Base-by-base conservation (phyloP, 1,140 invertebrate genomes). In the Phymastichus coffea region DNA sequence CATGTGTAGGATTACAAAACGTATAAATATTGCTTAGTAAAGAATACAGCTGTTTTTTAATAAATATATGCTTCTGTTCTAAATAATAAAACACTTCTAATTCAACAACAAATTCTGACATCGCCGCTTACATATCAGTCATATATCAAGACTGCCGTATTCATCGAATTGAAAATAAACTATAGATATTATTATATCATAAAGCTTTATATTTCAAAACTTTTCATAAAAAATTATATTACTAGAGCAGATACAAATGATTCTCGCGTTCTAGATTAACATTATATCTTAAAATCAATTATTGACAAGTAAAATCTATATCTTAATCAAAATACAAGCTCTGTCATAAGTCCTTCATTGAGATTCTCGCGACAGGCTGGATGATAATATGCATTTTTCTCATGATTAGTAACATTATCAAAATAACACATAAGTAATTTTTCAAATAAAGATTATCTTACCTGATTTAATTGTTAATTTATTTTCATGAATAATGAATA, bases 11-110 rank as follows among this genome's bases (percentile, higher is more conserved):
- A 68, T 69, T 73, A 70, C 62, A 74, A 76, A 72, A 76, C 43
- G 66, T 73, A 73, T 71, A 75, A 70, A 73, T 67, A 70, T 71
- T 72, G 64, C 63, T 71, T 66, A 70, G 64, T 73, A 66, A 66
- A 69, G 66, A 74, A 70, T 67, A 71, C 49, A 71, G 57, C 43
- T 65, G 37, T 53, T 58, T 28, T 48, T 53, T 58, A 53, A 63
- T 58, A 63, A 57, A 63, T 63, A 63, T 63, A 63, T 57, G 52
- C 15, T 62, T 62, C 52, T 37, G 40, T 52, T 59, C 57, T 54
- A 54, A 54, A 60, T 47, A 54, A 9, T 48, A 46, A 60, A 60
- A 54, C 30, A 54, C 33, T 52, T 54, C 33, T 60, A 60, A 60
- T 60, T 60, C 25, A 54, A 54, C 26, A 60, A 60, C 26, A 54